These are phyloP conservation scores for Diabrotica undecimpunctata DNA, from an alignment of 1,140 invertebrate genomes.

Conservation along the genomic window DNA sequence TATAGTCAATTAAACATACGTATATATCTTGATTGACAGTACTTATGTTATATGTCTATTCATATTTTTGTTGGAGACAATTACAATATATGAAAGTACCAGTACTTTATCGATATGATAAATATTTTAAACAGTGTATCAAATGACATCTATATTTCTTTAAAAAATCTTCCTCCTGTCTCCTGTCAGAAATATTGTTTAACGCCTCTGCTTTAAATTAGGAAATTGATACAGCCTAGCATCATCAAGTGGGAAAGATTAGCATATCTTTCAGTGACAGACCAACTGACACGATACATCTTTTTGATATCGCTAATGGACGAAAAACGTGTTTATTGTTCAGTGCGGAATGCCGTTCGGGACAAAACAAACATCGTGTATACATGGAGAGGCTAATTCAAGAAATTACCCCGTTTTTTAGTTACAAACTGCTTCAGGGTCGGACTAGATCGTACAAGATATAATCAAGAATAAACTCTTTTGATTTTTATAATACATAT, in stretches of 20 bases:
- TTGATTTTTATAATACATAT: no score
- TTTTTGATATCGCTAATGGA: slow-evolving; percentile 16
- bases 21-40: no score
- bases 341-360: slow-evolving; percentile 7
- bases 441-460: no score
- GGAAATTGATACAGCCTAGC: slow-evolving; percentile 8
- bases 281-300: slow-evolving; percentile 12
- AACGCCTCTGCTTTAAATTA: slow-evolving; percentile 7
- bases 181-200: background rate
- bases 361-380: slow-evolving; percentile 15
- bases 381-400: slow-evolving; percentile 8
- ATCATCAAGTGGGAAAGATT: background rate
- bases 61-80: no score
- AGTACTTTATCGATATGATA: no score
- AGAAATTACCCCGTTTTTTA: slow-evolving; percentile 11
- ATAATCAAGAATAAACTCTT: no score
- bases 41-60: no score
- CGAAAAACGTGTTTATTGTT: slow-evolving; percentile 16
- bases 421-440: background rate
- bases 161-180: no score
- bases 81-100: no score
- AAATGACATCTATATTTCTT: no score
- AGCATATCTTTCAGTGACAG: slow-evolving; percentile 8
- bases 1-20: no score
- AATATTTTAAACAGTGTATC: no score